Percentiles rank a stretch among this genome's conserved stretches.
Evolutionary conservation across 2,888 invertebrate species (phyloP).

Genomic region (Baronia brevicornis): DNA sequence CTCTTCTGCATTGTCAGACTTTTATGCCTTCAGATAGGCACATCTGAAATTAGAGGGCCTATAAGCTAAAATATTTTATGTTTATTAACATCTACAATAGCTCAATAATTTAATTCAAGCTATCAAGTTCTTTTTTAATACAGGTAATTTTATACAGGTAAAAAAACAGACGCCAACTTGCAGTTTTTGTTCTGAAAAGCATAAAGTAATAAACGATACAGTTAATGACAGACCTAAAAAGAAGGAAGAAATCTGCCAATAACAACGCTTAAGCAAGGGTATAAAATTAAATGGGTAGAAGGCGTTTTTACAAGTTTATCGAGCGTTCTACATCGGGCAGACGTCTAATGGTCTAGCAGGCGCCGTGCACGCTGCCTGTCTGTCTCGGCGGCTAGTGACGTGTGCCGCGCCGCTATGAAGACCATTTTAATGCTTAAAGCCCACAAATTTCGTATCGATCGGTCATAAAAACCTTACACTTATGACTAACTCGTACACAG

Average conservation of each 20-base stretch:
- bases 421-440: constrained; percentile 7
- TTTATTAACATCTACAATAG: no score
- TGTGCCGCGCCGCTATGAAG: constrained; percentile 21
- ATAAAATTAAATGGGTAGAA: constrained; percentile 74
- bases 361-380: constrained; percentile 68
- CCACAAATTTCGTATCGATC: constrained; percentile 47
- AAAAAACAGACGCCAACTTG: constrained; percentile 30
- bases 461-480: constrained; percentile 30
- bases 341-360: constrained; percentile 68
- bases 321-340: constrained; percentile 71
- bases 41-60: no score
- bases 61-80: no score
- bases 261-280: constrained; percentile 67
- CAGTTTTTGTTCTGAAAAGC: constrained; percentile 38
- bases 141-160: constrained; percentile 3
- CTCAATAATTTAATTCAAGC: no score
- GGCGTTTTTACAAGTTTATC: constrained; percentile 75
- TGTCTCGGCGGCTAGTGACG: constrained; percentile 58
- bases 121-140: constrained; percentile 3
- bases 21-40: no score
- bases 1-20: no score
- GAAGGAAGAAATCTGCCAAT: constrained; percentile 69
- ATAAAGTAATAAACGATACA: constrained; percentile 59
- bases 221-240: constrained; percentile 59
- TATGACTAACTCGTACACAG: constrained; percentile 30